A percentile compares a stretch with the other conserved stretches of the same genome.
phyloP scores from a whole-genome alignment of 1,140 invertebrate species.

The Neuroterus valhalla region DNA sequence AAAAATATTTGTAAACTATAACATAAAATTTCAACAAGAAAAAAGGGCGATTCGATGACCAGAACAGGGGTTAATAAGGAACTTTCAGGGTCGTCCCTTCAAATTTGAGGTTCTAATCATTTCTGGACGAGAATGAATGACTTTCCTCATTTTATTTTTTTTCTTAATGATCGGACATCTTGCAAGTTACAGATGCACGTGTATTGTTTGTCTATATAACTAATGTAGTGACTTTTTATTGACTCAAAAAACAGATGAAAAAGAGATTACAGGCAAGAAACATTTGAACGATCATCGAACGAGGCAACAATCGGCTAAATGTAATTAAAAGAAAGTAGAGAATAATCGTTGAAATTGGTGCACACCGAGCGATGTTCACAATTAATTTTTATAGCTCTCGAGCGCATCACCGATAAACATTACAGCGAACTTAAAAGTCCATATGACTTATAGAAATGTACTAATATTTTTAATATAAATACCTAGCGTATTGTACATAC shows the following conservation, averaged over 20 bases:
- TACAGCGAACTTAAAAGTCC: conserved; percentile 34
- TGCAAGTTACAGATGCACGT: conserved; percentile 11
- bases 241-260: conserved; percentile 48
- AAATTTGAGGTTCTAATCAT: not conserved
- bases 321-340: conserved; percentile 35
- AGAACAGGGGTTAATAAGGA: not conserved
- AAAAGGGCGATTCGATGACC: conserved; percentile 4
- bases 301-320: conserved; percentile 8
- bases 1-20: conserved; percentile 2
- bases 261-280: not conserved
- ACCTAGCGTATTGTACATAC: conserved; percentile 66
- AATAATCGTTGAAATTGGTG: not conserved
- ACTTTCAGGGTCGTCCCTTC: not conserved
- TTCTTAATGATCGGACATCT: conserved; percentile 23
- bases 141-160: conserved; percentile 3
- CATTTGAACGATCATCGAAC: not conserved
- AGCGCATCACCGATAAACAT: conserved; percentile 33
- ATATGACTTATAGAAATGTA: conserved; percentile 53
- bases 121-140: not conserved
- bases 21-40: conserved; percentile 5
- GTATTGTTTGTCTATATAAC: not conserved
- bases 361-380: conserved; percentile 26
- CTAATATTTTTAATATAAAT: conserved; percentile 68
- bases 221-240: conserved; percentile 56
- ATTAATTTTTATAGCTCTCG: too few relatives aligned